Conservation (phyloP, 1,140 invertebrate genomes). For the Drosophila pallidifrons region DNA sequence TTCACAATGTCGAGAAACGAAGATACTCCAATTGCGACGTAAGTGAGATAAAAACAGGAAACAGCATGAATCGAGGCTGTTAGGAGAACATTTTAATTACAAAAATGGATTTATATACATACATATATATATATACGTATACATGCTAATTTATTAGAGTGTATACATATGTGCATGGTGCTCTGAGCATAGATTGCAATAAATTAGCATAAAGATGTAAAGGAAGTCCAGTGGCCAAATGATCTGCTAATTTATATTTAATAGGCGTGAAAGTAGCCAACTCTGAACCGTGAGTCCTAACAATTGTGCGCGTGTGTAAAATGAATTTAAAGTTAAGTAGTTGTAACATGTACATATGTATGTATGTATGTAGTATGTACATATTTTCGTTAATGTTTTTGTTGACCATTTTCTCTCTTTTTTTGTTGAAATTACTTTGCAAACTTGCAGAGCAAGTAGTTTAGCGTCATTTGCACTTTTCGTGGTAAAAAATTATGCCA, state of each 20-base stretch:
- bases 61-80: neutral
- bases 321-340: slow-evolving; percentile 55
- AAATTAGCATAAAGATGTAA: slow-evolving; percentile 70
- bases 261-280: slow-evolving; percentile 69
- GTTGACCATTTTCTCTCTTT: slow-evolving; percentile 40
- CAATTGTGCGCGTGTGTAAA: slow-evolving; percentile 56
- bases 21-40: slow-evolving; percentile 77
- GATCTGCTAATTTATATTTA: slow-evolving; percentile 80
- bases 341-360: slow-evolving; percentile 48
- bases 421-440: slow-evolving; percentile 69
- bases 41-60: slow-evolving; percentile 42
- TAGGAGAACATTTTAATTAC: too few species aligned
- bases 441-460: slow-evolving; percentile 81
- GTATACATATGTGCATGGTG: too few species aligned
- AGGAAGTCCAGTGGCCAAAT: slow-evolving; percentile 53
- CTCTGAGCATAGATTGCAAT: slow-evolving; percentile 37
- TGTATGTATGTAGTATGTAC: too few species aligned
- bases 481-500: slow-evolving; percentile 78
- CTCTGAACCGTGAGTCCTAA: slow-evolving; percentile 56
- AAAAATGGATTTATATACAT: too few species aligned
- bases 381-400: slow-evolving; percentile 15
- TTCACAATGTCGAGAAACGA: slow-evolving; percentile 64
- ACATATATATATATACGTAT: too few species aligned
- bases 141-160: too few species aligned
- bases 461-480: slow-evolving; percentile 82